These are phyloP conservation scores for Diarsia rubi DNA, from an alignment of 2,888 invertebrate species.

Conservation along the genomic window DNA sequence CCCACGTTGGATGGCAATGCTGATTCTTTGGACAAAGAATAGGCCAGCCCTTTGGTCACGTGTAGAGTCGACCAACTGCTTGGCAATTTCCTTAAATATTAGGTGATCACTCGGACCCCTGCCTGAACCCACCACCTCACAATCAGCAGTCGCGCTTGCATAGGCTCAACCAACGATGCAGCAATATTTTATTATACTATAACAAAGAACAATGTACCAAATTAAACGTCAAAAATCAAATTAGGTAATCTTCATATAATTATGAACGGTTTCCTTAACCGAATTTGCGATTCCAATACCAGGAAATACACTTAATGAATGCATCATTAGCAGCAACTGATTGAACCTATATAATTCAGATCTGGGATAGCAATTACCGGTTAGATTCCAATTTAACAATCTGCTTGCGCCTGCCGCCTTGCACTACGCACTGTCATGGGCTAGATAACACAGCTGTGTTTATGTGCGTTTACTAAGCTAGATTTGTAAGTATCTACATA, in stretches of 20 bases:
- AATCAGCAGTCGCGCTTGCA: too few species aligned
- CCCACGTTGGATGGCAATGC: too few species aligned
- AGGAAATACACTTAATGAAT: conserved; percentile 46
- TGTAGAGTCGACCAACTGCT: too few species aligned
- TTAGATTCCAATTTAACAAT: conserved; percentile 49
- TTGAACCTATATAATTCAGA: conserved; percentile 49
- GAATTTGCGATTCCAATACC: conserved; percentile 21
- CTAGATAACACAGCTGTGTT: conserved; percentile 1
- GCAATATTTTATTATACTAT: background rate
- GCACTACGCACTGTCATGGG: background rate
- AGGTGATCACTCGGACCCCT: too few species aligned
- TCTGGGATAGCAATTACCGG: conserved; percentile 46
- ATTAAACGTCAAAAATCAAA: background rate
- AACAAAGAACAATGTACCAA: background rate
- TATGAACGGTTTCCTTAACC: background rate
- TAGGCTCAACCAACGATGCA: too few species aligned
- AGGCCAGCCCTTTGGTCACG: too few species aligned
- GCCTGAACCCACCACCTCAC: too few species aligned
- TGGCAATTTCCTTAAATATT: too few species aligned
- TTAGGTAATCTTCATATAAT: background rate
- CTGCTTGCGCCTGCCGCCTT: conserved; percentile 12
- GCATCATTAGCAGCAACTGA: conserved; percentile 40
- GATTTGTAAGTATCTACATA: background rate
- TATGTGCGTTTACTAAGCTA: background rate
- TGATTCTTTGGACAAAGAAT: too few species aligned